Evolutionary conservation across 2,888 invertebrate species (phyloP), one percentile per base, ranked within the genome.

Genomic region (Nasonovia ribisnigri): DNA sequence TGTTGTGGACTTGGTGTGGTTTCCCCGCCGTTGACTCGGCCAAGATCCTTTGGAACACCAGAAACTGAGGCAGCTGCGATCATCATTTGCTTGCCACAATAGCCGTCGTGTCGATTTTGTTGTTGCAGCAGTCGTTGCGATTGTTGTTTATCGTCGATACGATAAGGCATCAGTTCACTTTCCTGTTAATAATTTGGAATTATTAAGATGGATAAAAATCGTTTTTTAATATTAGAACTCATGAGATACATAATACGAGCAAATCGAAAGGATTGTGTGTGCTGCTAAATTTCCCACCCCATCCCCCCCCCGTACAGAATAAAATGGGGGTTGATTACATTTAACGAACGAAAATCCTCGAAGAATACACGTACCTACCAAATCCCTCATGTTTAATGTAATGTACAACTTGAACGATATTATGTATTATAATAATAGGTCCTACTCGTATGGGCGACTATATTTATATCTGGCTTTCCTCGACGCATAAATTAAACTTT

Each of bases 81-180:
- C 77, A 89, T 51, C 54, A 92, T 89, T 46, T 89, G 57, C 5
- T 89, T 77, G 84, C 57, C 84, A 57, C 89, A 88, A 54, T 92
- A 88, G 8, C 88, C 88, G 84, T 88, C 84, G 89, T 84, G 11
- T 29, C 36, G 77, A 13, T 24, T 48, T 77, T 46, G 48, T 77
- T 46, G 48, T 51, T 48, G 88, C 3, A 42, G 88, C 16, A 8
- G 43, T 43, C n/a, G 46, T 67, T 48, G 89, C 20, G 29, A 42
- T 42, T 54, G 88, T 42, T 89, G 57, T 26, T 60, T 20, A 43
- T 90, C 43, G 29, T 89, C 89, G 43, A 88, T 1, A 11, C 54
- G 26, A 54, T 54, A 26, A 11, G 54, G 36, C 0, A 42, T 11
- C 54, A 5, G 54, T 88, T 88, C 88, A 36, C 54, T 42, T 42